These are phyloP conservation scores for Limonius californicus DNA, from an alignment of 1,140 invertebrate genomes.

Conservation along the genomic window DNA sequence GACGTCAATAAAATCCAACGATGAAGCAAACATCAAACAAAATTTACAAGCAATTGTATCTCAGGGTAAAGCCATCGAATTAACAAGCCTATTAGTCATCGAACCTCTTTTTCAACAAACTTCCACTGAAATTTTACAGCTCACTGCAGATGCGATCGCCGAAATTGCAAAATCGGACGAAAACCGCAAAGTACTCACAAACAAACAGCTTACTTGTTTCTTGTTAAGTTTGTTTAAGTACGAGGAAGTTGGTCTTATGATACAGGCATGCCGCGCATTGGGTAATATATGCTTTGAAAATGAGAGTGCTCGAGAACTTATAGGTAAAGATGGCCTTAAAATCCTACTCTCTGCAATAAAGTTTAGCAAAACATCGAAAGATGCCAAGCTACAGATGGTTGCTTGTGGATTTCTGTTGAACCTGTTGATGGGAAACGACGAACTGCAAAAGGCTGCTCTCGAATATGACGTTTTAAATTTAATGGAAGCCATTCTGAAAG, in stretches of 20 bases:
- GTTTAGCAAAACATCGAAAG: constrained; percentile 30
- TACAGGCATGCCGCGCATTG: constrained; percentile 71
- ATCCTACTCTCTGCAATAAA: constrained; percentile 51
- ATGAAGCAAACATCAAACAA: constrained; percentile 16
- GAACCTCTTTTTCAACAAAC: not conserved
- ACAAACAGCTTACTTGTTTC: constrained; percentile 54
- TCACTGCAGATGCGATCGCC: constrained; percentile 61
- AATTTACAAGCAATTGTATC: constrained; percentile 6
- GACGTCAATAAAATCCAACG: constrained; percentile 16
- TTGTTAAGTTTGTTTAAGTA: constrained; percentile 54
- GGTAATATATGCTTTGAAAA: constrained; percentile 88
- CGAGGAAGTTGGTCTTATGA: not conserved
- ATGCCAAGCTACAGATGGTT: constrained; percentile 49
- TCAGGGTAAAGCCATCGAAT: constrained; percentile 18
- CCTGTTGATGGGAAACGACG: constrained; percentile 70
- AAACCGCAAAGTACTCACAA: constrained; percentile 63
- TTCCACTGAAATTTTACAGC: not conserved
- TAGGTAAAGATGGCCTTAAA: constrained; percentile 58
- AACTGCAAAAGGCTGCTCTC: constrained; percentile 61
- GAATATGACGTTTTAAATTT: constrained; percentile 64
- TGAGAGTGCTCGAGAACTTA: constrained; percentile 61
- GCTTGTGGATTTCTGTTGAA: constrained; percentile 73
- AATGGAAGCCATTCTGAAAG: constrained; percentile 49
- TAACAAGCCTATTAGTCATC: not conserved
- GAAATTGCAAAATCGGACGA: constrained; percentile 67